A percentile compares a stretch with the other conserved stretches of the same genome.
Conservation (phyloP, 2,797 vertebrate species). For the Salarias fasciatus region DNA sequence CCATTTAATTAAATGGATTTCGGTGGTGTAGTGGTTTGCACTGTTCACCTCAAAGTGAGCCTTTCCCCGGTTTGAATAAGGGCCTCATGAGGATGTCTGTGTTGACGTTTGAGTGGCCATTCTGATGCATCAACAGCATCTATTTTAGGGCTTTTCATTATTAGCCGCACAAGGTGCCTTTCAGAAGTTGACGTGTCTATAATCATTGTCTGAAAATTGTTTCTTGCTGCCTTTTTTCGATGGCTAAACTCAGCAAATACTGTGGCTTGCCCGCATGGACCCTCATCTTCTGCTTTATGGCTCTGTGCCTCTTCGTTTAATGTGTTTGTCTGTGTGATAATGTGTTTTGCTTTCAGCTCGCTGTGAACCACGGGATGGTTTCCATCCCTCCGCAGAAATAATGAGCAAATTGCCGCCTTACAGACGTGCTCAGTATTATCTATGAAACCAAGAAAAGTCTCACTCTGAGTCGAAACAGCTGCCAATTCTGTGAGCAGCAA, state of each 20-base stretch:
- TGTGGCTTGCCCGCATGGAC: slow-evolving; percentile 4
- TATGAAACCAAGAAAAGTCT: slow-evolving; percentile 35
- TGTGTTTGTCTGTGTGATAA: slow-evolving; percentile 50
- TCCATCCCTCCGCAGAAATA: slow-evolving; percentile 34
- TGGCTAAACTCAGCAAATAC: slow-evolving; percentile 16
- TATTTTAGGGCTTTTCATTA: slow-evolving; percentile 11
- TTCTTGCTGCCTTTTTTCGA: not conserved
- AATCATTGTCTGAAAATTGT: slow-evolving; percentile 20
- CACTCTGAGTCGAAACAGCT: slow-evolving; percentile 35
- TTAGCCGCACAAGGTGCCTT: slow-evolving; percentile 1
- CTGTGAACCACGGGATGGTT: slow-evolving; percentile 37
- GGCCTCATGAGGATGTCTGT: no score
- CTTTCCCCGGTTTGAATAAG: no score
- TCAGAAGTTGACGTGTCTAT: slow-evolving; percentile 13
- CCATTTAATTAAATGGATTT: no score
- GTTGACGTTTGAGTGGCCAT: slow-evolving; percentile 1
- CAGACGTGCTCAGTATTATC: slow-evolving; percentile 34
- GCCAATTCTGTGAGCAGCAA: slow-evolving; percentile 34
- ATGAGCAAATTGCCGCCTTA: slow-evolving; percentile 49
- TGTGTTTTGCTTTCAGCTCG: slow-evolving; percentile 47
- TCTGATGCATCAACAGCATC: slow-evolving; percentile 2
- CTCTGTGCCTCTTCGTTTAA: slow-evolving; percentile 37
- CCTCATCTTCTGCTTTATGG: slow-evolving; percentile 32
- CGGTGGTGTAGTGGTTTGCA: no score
- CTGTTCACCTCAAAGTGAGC: no score